Percentiles rank a stretch among this genome's conserved stretches.
Evolutionary conservation across 2,888 invertebrate species (phyloP).

Genomic region (Pollenia labialis): DNA sequence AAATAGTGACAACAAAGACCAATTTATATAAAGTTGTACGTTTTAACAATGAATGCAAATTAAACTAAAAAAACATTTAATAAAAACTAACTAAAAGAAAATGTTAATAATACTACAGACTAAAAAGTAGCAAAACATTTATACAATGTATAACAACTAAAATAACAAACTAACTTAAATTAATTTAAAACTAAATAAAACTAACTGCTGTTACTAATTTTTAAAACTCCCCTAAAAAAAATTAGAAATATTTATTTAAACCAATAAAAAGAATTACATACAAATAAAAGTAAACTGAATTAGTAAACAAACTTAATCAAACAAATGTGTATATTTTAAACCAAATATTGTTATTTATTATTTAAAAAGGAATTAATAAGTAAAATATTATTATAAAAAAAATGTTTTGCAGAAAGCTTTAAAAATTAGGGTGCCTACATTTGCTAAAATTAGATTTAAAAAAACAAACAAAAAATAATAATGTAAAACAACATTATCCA

Average conservation of each 20-base stretch:
- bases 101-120: constrained; percentile 49
- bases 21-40: constrained; percentile 75
- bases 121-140: constrained; percentile 35
- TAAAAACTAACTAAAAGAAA: constrained; percentile 51
- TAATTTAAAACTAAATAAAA: constrained; percentile 44
- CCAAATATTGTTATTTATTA: constrained; percentile 71
- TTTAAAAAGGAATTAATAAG: constrained; percentile 77
- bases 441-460: constrained; percentile 84
- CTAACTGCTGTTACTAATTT: constrained; percentile 33
- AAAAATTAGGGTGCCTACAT: constrained; percentile 85
- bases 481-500: constrained; percentile 18
- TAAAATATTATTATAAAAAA: constrained; percentile 80
- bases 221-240: constrained; percentile 65
- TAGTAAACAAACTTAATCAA: constrained; percentile 38
- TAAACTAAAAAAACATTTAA: constrained; percentile 25
- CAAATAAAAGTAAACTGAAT: constrained; percentile 49
- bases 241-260: constrained; percentile 66
- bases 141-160: constrained; percentile 35
- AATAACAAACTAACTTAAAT: constrained; percentile 33
- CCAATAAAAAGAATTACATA: constrained; percentile 35
- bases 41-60: constrained; percentile 54
- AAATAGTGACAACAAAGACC: constrained; percentile 72
- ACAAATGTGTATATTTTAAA: constrained; percentile 65
- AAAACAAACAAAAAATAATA: constrained; percentile 60
- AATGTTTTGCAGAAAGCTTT: constrained; percentile 84